A percentile compares a stretch with the other conserved stretches of the same genome.
Conservation (phyloP, 2,113 vertebrate genomes). For the Acanthochromis polyacanthus region DNA sequence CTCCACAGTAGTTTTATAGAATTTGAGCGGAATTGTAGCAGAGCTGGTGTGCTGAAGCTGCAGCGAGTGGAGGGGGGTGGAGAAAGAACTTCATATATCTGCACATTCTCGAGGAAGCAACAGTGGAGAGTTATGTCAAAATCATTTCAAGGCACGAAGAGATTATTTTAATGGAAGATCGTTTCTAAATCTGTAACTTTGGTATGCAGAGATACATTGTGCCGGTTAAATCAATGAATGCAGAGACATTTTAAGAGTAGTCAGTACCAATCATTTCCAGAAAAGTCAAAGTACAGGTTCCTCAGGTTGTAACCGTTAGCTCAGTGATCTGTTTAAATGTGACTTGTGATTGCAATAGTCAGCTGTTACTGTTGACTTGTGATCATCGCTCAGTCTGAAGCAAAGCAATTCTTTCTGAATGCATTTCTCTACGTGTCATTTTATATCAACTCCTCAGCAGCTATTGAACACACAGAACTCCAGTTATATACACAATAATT, state of each 20-base stretch:
- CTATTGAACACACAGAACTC: background rate
- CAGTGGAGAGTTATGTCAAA: too few species aligned
- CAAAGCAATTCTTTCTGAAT: background rate
- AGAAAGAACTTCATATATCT: too few species aligned
- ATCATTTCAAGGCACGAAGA: too few species aligned
- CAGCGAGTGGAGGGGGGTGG: too few species aligned
- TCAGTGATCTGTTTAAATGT: slow-evolving; percentile 31
- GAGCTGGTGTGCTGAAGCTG: too few species aligned
- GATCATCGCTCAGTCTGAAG: background rate
- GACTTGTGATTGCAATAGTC: background rate
- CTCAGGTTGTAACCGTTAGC: background rate
- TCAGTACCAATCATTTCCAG: slow-evolving; percentile 18
- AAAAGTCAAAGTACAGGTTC: background rate
- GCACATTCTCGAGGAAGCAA: too few species aligned
- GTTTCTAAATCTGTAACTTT: too few species aligned
- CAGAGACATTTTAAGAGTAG: background rate
- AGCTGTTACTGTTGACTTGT: background rate
- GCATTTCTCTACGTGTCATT: background rate
- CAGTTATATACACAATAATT: background rate
- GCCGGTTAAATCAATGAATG: too few species aligned
- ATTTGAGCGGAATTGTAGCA: too few species aligned
- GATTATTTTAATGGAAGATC: too few species aligned
- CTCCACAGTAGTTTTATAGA: too few species aligned
- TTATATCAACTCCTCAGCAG: background rate
- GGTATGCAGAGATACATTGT: too few species aligned